Evolutionary conservation across 2,113 vertebrate species (phyloP).

Genomic region (Pavo muticus): DNA sequence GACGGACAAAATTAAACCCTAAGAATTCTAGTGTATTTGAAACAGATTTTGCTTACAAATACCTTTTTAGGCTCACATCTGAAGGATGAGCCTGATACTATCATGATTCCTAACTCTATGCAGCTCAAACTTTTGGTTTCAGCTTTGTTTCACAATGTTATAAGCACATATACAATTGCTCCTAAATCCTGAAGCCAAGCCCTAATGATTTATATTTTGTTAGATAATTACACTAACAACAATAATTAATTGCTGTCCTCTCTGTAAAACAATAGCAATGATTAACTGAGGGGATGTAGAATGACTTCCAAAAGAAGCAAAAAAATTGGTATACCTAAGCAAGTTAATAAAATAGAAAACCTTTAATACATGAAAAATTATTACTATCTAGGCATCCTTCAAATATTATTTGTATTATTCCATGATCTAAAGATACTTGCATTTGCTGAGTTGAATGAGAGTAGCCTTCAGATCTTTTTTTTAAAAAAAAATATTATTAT

Average conservation of each 20-base stretch:
- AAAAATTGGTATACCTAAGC: background rate
- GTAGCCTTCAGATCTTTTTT: background rate
- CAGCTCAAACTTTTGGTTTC: background rate
- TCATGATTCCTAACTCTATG: background rate
- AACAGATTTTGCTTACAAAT: background rate
- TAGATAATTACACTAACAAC: background rate
- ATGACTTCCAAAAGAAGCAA: background rate
- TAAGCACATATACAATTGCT: background rate
- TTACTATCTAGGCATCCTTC: background rate
- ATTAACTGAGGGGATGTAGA: background rate
- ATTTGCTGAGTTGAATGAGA: background rate
- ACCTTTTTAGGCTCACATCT: background rate
- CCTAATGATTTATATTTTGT: background rate
- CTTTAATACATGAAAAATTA: background rate
- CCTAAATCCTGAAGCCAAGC: background rate
- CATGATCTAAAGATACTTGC: background rate
- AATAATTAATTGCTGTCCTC: background rate
- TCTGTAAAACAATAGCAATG: background rate
- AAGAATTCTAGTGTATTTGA: background rate
- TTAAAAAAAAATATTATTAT: too few relatives aligned
- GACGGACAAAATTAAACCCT: fast-evolving
- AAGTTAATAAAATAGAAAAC: background rate
- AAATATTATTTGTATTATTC: background rate
- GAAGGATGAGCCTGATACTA: background rate
- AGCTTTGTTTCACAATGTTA: background rate